Evolutionary conservation across 2,113 vertebrate species (phyloP).

Genomic region (Brachyhypopomus occidentalis): DNA sequence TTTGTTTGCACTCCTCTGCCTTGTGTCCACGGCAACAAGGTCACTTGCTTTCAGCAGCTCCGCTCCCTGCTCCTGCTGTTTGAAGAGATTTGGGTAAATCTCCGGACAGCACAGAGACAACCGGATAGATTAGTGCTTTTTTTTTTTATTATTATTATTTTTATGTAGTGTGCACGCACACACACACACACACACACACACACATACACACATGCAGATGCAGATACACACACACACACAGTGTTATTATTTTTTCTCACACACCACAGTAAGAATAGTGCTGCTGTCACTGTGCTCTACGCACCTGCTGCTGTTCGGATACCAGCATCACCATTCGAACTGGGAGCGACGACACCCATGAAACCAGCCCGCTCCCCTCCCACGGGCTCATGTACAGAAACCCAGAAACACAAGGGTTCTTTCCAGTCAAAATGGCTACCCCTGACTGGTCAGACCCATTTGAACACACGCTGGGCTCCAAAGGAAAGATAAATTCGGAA

Average conservation of each 20-base stretch:
- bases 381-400: not conserved
- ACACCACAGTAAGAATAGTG: conserved; percentile 14
- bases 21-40: conserved; percentile 10
- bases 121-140: conserved; percentile 41
- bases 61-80: conserved; percentile 31
- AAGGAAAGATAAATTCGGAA: not conserved
- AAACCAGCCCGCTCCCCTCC: conserved; percentile 30
- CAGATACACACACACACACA: not conserved
- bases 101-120: conserved; percentile 15
- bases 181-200: not conserved
- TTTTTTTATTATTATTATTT: conserved; percentile 38
- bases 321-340: conserved; percentile 11
- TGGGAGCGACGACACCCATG: not conserved
- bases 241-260: not conserved
- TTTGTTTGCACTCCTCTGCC: not conserved
- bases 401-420: conserved; percentile 15
- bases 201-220: conserved; percentile 10
- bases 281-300: not conserved
- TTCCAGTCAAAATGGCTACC: conserved; percentile 26
- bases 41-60: conserved; percentile 22
- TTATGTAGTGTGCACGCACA: conserved; percentile 23
- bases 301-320: not conserved
- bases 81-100: conserved; percentile 45
- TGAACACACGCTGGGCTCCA: not conserved
- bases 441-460: conserved; percentile 17